A percentile compares a stretch with the other conserved stretches of the same genome.
These are phyloP conservation scores for Rousettus leschenaultii DNA, from an alignment of 2,113 vertebrate genomes.

Conservation along the genomic window DNA sequence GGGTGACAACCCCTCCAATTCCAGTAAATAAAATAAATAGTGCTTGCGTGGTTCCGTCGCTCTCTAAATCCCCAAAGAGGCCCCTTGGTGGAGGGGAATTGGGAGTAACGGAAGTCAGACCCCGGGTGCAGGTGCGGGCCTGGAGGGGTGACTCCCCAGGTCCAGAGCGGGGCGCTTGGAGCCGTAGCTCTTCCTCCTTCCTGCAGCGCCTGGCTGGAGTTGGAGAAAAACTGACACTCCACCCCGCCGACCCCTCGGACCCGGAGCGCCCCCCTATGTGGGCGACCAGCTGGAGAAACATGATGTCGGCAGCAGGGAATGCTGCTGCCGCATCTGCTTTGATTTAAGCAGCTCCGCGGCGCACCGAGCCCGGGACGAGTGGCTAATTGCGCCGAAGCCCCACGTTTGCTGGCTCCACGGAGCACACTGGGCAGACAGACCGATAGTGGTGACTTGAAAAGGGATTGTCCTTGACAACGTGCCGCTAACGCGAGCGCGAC, in stretches of 20 bases:
- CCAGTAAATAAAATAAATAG: neutral
- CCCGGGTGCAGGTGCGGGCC: neutral
- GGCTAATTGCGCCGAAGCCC: slow-evolving; percentile 45
- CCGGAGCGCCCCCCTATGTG: slow-evolving; percentile 46
- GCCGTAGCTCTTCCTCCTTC: neutral
- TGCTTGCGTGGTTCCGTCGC: too few species aligned
- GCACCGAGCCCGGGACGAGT: slow-evolving; percentile 54
- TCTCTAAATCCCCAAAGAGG: neutral
- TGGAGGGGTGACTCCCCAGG: neutral
- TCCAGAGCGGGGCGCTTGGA: neutral
- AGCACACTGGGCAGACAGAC: neutral
- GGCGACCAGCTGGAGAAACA: slow-evolving; percentile 73
- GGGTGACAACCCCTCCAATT: neutral
- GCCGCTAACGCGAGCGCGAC: neutral
- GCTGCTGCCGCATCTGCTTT: slow-evolving; percentile 75
- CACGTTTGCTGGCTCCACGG: neutral
- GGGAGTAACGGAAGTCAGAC: neutral
- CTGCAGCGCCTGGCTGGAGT: neutral
- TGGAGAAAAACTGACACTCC: neutral
- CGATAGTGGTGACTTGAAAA: neutral
- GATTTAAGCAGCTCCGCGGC: slow-evolving; percentile 57
- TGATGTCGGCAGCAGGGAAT: slow-evolving; percentile 47
- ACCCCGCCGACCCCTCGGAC: neutral
- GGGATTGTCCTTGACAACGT: neutral
- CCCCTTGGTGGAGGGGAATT: fast-evolving